Evolutionary conservation across 2,888 invertebrate species (phyloP).

Genomic region (Agriopis leucophaearia): DNA sequence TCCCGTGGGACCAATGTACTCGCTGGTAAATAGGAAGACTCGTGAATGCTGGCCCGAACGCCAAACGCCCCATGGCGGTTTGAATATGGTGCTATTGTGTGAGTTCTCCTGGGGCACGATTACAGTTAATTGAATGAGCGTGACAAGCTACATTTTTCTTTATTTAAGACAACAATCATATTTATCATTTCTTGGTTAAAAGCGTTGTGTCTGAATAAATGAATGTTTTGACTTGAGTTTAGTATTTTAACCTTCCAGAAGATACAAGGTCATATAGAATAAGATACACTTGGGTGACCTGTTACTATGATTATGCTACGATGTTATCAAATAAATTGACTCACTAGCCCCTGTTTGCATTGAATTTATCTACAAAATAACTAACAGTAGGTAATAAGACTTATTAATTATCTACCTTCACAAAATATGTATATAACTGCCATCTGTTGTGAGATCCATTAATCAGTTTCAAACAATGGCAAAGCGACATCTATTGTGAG

Average conservation of each 20-base stretch:
- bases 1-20: constrained; percentile 82
- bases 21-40: constrained; percentile 70
- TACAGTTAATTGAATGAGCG: constrained; percentile 61
- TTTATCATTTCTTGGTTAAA: neutral
- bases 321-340: constrained; percentile 27
- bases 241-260: constrained; percentile 1
- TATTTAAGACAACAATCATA: neutral
- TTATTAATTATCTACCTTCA: neutral
- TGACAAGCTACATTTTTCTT: constrained; percentile 39
- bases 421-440: constrained; percentile 12
- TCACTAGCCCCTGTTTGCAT: constrained; percentile 7
- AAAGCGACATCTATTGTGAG: constrained; percentile 55
- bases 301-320: neutral
- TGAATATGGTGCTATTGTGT: constrained; percentile 66
- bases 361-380: neutral
- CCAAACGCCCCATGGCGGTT: constrained; percentile 34
- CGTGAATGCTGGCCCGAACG: constrained; percentile 73
- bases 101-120: constrained; percentile 62
- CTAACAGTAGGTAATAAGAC: neutral
- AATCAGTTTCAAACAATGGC: constrained; percentile 9
- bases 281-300: constrained; percentile 11
- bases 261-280: constrained; percentile 8
- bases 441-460: constrained; percentile 29
- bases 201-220: neutral
- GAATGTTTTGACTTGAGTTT: neutral